Evolutionary conservation across 2,888 invertebrate species (phyloP), one percentile per base, ranked within the genome.

Genomic region (Caenorhabditis sp.): DNA sequence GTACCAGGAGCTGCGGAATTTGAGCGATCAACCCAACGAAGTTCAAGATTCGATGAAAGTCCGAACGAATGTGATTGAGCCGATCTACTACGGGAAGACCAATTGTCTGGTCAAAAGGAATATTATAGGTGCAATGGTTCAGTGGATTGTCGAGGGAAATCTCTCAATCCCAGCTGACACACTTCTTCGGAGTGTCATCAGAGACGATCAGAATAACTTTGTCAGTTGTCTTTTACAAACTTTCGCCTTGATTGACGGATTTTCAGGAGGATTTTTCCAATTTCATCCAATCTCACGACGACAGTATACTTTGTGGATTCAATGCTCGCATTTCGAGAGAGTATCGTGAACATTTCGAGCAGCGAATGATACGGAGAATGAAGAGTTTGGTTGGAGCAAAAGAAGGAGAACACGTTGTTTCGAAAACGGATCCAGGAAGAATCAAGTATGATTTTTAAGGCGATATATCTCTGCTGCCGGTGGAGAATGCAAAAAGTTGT

Each of bases 21-120:
- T 76, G 7, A 70, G 70, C 27, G 76, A 76, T 26, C 70, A 76
- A 27, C 76, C 76, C 1, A 76, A 76, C 41, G 70, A 76, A 11
- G 22, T 24, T 22, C 46, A 63, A 30, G 70, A 76, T 35, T 20
- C 55, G 11, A 27, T 41, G 41, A 70, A 76, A 65, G 53, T 76
- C 2, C 52, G 32, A 39, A 8, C 41, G 24, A 53, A 46, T 39
- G 63, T 76, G 6, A 70, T 70, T 17, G 58, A 65, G 13, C 76
- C 76, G 7, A 59, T 76, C 17, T 76, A 76, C 15, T 52, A 24
- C 11, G 22, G 53, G 20, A 76, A 76, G 48, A 63, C 76, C 0
- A 59, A n/a, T 8, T 50, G 52, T 11, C 43, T 30, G 2, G 56
- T 76, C 2, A n/a, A 70, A 41, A 22, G 13, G 9, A 59, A 48